These are phyloP conservation scores for Passer montanus DNA, from an alignment of 2,113 vertebrate species.

Conservation along the genomic window DNA sequence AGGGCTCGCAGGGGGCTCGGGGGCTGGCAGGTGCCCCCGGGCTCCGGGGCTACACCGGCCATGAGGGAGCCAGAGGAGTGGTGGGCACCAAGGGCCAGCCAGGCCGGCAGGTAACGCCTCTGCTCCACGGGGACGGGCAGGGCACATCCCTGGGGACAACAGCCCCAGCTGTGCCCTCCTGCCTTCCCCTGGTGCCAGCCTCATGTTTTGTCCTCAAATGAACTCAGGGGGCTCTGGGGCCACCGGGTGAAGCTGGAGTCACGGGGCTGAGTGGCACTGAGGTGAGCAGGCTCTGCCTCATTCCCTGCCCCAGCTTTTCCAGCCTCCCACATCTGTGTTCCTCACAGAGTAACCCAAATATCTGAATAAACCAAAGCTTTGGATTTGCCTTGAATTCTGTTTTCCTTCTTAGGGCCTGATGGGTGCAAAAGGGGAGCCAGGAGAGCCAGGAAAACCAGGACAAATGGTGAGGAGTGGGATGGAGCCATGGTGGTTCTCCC, in stretches of 20 bases:
- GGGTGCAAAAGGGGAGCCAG: constrained; percentile 76
- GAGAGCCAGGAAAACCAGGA: constrained; percentile 73
- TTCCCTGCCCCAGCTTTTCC: not conserved
- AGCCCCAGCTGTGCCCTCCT: not conserved
- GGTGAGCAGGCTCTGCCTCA: constrained; percentile 60
- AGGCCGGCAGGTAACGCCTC: constrained; percentile 73
- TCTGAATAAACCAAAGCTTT: not conserved
- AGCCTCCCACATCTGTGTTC: not conserved
- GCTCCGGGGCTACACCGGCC: constrained; percentile 67
- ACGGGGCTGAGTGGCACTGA: constrained; percentile 70
- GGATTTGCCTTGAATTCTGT: not conserved
- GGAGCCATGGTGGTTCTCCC: not conserved
- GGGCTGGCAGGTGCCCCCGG: constrained; percentile 73
- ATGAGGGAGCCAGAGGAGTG: constrained; percentile 74
- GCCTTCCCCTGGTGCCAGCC: not conserved
- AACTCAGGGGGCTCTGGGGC: constrained; percentile 78
- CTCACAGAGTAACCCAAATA: not conserved
- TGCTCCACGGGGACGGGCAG: rapidly evolving
- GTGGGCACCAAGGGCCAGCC: constrained; percentile 74
- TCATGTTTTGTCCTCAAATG: not conserved
- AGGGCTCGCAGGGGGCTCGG: constrained; percentile 33
- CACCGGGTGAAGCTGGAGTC: constrained; percentile 75
- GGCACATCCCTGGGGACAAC: not conserved
- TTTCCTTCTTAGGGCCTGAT: constrained; percentile 68
- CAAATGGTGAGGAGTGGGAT: constrained; percentile 59